Evolutionary conservation across 2,888 invertebrate species (phyloP).

Genomic region (Dryomyza anilis): DNA sequence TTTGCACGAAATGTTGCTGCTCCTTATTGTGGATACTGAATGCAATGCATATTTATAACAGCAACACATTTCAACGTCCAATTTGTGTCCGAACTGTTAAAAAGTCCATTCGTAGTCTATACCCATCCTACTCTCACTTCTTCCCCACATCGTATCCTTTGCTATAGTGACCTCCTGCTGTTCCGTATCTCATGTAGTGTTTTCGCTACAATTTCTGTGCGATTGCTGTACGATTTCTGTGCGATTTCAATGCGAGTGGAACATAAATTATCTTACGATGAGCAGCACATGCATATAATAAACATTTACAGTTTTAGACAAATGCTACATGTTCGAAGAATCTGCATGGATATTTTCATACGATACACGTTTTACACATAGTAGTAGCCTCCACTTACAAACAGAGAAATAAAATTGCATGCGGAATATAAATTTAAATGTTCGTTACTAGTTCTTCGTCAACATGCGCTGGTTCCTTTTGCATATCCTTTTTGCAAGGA

Average conservation of each 20-base stretch:
- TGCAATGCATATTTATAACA: too few species aligned
- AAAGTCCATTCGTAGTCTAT: neutral
- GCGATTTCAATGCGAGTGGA: neutral
- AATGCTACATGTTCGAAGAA: neutral
- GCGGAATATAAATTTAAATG: constrained; percentile 21
- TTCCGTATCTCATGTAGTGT: neutral
- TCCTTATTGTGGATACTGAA: too few species aligned
- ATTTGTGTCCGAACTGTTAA: constrained; percentile 18
- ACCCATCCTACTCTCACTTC: neutral
- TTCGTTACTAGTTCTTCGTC: neutral
- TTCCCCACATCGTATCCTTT: neutral
- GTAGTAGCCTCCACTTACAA: neutral
- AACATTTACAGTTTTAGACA: constrained; percentile 13
- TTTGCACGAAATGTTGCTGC: too few species aligned
- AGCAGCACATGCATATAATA: constrained; percentile 17
- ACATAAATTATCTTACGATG: constrained; percentile 16
- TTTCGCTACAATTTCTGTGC: neutral
- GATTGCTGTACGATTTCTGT: neutral
- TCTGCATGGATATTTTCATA: neutral
- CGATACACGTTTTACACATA: constrained; percentile 8
- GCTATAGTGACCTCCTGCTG: neutral
- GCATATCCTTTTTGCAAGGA: constrained; percentile 1
- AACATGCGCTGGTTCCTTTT: too few species aligned
- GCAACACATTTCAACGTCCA: constrained; percentile 19
- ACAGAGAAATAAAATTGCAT: constrained; percentile 10